Evolutionary conservation across 2,113 vertebrate genomes (phyloP), one percentile per base, ranked within the genome.

Genomic region (Aspiorhynchus laticeps): DNA sequence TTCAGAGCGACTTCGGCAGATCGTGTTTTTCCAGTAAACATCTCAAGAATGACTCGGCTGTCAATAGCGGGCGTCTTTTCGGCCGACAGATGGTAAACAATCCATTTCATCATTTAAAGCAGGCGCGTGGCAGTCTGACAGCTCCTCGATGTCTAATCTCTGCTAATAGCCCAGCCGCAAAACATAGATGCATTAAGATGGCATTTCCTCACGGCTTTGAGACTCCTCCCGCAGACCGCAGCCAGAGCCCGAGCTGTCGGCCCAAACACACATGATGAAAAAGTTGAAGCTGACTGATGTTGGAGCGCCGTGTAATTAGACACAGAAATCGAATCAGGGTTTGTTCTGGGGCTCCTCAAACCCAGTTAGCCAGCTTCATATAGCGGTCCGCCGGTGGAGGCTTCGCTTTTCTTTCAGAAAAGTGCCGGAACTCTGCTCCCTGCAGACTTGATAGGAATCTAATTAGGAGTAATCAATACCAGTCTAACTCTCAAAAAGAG

Each of bases 381-480:
- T 93, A 93, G 85, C 74, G 79, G 85, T 43, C 24, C 43, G 46
- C 91, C 92, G 91, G 91, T 89, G 24, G 31, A 79, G 73, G 59
- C 43, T 71, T 82, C 31, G 89, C 90, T 90, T 90, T 90, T 92
- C 89, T 89, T 88, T 92, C 90, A 92, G 81, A 93, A 93, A 94
- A 89, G 91, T 93, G 93, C 93, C 92, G 92, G 93, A 93, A 94
- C 91, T 90, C 78, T 56, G 76, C 86, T 94, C 94, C 93, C 94
- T 86, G 80, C 92, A 91, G 94, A 94, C 90, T 80, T 91, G 93
- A 94, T 94, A 91, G 95, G 91, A 95, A 95, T 95, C 93, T 94
- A 94, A 94, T 95, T 95, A 95, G 93, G 92, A 90, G 89, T 91
- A 93, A 95, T 95, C 95, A 94, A 95, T 95, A 95, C 90, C 90